phyloP scores from a whole-genome alignment of 2,113 vertebrate species.

The Bubo bubo region DNA sequence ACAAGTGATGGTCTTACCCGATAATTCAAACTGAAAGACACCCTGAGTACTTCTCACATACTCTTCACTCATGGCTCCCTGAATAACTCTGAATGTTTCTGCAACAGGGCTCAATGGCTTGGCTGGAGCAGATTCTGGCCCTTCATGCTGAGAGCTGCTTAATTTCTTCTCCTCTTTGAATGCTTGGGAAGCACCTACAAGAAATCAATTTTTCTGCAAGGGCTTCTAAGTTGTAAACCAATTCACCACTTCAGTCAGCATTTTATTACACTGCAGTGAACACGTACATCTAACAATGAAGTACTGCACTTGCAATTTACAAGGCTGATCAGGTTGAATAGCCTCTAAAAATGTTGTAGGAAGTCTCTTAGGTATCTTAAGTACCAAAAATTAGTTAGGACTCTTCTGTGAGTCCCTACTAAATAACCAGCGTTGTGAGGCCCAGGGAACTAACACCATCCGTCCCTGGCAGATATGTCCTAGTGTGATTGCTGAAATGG shows the following conservation, averaged over 20 bases:
- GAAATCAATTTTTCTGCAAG: not conserved
- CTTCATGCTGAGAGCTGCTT: not conserved
- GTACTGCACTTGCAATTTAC: not conserved
- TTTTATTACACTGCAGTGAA: not conserved
- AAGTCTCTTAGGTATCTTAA: not conserved
- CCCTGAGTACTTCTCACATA: conserved; percentile 79
- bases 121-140: not conserved
- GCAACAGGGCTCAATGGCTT: conserved; percentile 72
- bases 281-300: fast-evolving
- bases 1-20: conserved; percentile 67
- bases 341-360: not conserved
- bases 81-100: conserved; percentile 84
- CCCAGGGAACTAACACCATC: not conserved
- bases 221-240: not conserved
- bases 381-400: not conserved
- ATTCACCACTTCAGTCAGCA: not conserved
- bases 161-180: conserved; percentile 59
- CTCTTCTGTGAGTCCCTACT: not conserved
- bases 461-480: fast-evolving
- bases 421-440: not conserved
- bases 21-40: conserved; percentile 83
- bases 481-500: fast-evolving
- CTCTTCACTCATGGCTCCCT: conserved; percentile 76
- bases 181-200: conserved; percentile 70
- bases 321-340: not conserved